Evolutionary conservation across 1,140 invertebrate species (phyloP), one percentile per base, ranked within the genome.

Genomic region (Rhopalosiphum padi): DNA sequence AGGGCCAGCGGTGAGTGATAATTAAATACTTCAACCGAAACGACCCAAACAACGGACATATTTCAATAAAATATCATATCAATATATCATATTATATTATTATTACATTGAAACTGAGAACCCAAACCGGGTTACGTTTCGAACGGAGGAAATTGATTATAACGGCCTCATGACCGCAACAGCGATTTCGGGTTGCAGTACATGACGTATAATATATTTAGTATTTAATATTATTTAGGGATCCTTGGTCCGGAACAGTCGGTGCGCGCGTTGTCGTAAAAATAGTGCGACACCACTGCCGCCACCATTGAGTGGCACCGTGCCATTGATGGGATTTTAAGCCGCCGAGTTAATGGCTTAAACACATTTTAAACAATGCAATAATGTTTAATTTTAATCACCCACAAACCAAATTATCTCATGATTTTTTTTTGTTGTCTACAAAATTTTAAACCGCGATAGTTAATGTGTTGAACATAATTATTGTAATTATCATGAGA

Each of bases 1-100:
- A n/a, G 96, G 96, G 88, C 93, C 95, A 46, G 94, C 95, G 94
- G 95, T 96, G 94, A 95, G 95, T 94, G 88, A 91, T n/a, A 35
- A 77, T 18, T 15, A 18, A 53, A 48, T 53, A 30, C 25, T 48
- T n/a, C 18, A 22, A 89, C 53, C 48, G 51, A 37, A 90, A 53
- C 48, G 22, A 53, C 51, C 22, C 22, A 37, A 55, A 55, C 88
- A 77, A 37, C 48, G 48, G 22, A 37, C n/a, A 37, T 68, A n/a
- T 77, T 77, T 77, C 60, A 77, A 41, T 83, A 41, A 37, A 83
- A 83, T 41, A 83, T 37, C 37, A 23, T 25, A 5, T 85, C 41
- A 41, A 41, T 41, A 41, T 83, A 25, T 85, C 25, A n/a, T 51
- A 51, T 21, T 51, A 18, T 51, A 85, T 22, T 41, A 88, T 35